These are phyloP conservation scores for Bostrychus sinensis DNA, from an alignment of 2,113 vertebrate species.

Conservation along the genomic window DNA sequence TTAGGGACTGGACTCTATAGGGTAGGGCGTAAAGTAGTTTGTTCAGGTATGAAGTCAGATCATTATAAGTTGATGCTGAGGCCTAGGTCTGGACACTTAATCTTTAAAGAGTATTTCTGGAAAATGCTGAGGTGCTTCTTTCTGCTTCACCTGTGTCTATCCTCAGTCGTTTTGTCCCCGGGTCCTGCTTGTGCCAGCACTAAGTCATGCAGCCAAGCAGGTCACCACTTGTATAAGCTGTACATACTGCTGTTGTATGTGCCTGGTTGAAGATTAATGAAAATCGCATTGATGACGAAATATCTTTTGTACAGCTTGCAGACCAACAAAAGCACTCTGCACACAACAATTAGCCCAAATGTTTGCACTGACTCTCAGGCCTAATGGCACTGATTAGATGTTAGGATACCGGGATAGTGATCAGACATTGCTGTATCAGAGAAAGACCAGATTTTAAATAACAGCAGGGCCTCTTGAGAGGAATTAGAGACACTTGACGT, in stretches of 20 bases:
- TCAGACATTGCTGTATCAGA: constrained; percentile 39
- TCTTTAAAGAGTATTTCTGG: constrained; percentile 40
- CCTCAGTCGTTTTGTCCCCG: constrained; percentile 5
- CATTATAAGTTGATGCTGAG: constrained; percentile 5
- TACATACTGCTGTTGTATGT: constrained; percentile 15
- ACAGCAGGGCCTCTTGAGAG: constrained; percentile 35
- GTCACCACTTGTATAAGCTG: constrained; percentile 27
- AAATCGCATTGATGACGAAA: no score
- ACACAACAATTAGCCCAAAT: constrained; percentile 29
- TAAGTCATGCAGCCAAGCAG: constrained; percentile 29
- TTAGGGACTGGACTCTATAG: constrained; percentile 6
- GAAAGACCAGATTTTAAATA: constrained; percentile 46
- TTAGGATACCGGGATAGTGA: constrained; percentile 29
- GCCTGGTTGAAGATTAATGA: constrained; percentile 8
- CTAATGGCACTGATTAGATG: constrained; percentile 40
- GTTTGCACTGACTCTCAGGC: constrained; percentile 6
- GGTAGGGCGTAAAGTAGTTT: neutral
- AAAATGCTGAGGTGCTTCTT: constrained; percentile 36
- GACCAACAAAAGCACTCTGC: constrained; percentile 22
- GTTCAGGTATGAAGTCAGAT: neutral
- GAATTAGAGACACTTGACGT: constrained; percentile 24
- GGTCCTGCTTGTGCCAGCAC: constrained; percentile 27
- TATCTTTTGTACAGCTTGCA: constrained; percentile 2
- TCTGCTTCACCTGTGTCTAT: constrained; percentile 8
- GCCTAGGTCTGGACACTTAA: constrained; percentile 22